A percentile compares a stretch with the other conserved stretches of the same genome.
Conservation (phyloP, 2,113 vertebrate genomes). For the Dasyornis broadbenti region DNA sequence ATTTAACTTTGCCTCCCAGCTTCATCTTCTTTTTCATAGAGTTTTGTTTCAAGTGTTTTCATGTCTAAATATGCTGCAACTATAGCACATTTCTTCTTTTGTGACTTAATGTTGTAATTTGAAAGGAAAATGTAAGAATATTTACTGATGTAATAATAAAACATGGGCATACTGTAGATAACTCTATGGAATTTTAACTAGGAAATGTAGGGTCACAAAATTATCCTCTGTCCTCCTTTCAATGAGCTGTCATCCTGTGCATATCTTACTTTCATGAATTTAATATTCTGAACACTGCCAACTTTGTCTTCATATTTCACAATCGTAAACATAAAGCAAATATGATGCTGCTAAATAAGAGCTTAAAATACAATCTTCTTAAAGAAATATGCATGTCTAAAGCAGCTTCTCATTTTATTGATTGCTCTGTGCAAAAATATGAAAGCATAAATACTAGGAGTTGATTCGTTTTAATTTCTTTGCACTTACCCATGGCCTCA, state of each 20-base stretch:
- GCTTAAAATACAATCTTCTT: slow-evolving; percentile 14
- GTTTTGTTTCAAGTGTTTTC: neutral
- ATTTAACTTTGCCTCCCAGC: neutral
- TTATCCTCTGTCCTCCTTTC: slow-evolving; percentile 31
- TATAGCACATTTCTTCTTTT: neutral
- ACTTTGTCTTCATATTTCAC: slow-evolving; percentile 46
- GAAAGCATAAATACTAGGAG: slow-evolving; percentile 38
- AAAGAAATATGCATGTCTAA: neutral
- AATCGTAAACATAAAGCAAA: slow-evolving; percentile 52
- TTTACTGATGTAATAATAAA: slow-evolving; percentile 44
- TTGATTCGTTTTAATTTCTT: slow-evolving; percentile 46
- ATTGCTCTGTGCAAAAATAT: slow-evolving; percentile 31
- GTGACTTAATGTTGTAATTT: slow-evolving; percentile 34
- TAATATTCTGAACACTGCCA: slow-evolving; percentile 14
- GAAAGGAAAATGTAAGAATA: slow-evolving; percentile 55
- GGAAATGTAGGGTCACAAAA: slow-evolving; percentile 9
- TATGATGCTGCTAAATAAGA: neutral
- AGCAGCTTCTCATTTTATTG: slow-evolving; percentile 17
- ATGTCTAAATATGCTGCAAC: slow-evolving; percentile 13
- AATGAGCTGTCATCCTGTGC: slow-evolving; percentile 4
- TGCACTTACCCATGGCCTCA: slow-evolving; percentile 39
- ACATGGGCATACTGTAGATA: neutral
- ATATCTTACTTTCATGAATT: slow-evolving; percentile 45
- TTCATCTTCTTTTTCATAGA: neutral
- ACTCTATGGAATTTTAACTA: slow-evolving; percentile 57